Evolutionary conservation across 2,888 invertebrate species (phyloP).

Genomic region (Cosmorhoe ocellata): DNA sequence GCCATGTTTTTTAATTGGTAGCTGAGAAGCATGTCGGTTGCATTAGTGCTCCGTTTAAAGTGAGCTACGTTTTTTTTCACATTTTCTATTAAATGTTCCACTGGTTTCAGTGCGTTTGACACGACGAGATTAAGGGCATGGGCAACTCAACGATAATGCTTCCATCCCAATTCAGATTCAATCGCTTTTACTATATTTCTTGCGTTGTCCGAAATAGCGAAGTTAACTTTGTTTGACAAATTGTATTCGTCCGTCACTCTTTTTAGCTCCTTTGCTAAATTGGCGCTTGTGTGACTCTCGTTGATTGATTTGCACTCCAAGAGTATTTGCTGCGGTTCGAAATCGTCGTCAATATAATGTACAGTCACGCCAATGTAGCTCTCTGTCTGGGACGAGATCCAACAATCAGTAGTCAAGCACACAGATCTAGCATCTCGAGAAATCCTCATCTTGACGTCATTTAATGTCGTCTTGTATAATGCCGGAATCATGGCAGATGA

Average conservation of each 20-base stretch:
- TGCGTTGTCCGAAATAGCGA: constrained; percentile 2
- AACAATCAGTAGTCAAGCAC: constrained; percentile 8
- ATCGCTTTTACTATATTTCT: constrained; percentile 1
- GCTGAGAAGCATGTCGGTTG: constrained; percentile 24
- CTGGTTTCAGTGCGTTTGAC: constrained; percentile 13
- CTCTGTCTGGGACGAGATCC: constrained; percentile 6
- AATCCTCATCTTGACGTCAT: not conserved
- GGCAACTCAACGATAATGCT: constrained; percentile 36
- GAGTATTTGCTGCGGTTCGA: not conserved
- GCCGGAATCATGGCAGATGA: constrained; percentile 3
- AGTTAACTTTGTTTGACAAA: not conserved
- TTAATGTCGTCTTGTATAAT: not conserved
- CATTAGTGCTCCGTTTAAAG: constrained; percentile 29
- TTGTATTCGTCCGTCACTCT: constrained; percentile 4
- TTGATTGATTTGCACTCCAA: constrained; percentile 7
- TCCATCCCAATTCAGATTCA: constrained; percentile 24
- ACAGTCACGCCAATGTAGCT: not conserved
- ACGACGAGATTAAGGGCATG: constrained; percentile 36
- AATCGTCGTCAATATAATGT: not conserved
- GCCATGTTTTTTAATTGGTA: constrained; percentile 4
- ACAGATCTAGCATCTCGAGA: not conserved
- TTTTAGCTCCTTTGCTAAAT: constrained; percentile 7
- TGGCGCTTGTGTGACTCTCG: constrained; percentile 8
- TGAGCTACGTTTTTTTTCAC: constrained; percentile 27
- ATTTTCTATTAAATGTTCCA: constrained; percentile 22